A percentile compares a stretch with the other conserved stretches of the same genome.
Conservation (phyloP, 2,888 invertebrate species). For the Cantharis rufa region DNA sequence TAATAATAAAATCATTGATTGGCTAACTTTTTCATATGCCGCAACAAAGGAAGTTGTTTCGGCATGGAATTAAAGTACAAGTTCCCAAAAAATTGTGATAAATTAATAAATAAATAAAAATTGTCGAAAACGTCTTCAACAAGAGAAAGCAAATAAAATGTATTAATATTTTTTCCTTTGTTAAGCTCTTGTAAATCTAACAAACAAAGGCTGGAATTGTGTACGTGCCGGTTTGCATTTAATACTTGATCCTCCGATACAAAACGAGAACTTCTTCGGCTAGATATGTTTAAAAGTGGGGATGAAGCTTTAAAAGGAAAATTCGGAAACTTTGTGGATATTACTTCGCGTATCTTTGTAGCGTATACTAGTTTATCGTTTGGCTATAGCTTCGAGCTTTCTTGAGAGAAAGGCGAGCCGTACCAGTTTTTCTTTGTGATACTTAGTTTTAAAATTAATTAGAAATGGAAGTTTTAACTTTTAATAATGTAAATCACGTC, state of each 20-base stretch:
- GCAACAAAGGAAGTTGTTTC: not conserved
- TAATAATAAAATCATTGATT: not conserved
- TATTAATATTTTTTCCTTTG: not conserved
- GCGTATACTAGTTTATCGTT: not conserved
- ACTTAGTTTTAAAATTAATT: conserved; percentile 40
- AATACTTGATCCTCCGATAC: conserved; percentile 8
- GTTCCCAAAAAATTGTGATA: not conserved
- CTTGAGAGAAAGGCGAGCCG: conserved; percentile 39
- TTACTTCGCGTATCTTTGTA: conserved; percentile 8
- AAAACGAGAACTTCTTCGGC: conserved; percentile 15
- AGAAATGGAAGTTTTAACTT: conserved; percentile 49
- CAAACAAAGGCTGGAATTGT: conserved; percentile 20
- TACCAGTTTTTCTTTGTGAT: conserved; percentile 43
- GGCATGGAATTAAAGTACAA: not conserved
- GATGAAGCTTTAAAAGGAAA: conserved; percentile 16
- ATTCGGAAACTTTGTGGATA: conserved; percentile 3
- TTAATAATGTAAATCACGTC: conserved; percentile 48
- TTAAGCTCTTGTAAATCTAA: conserved; percentile 11
- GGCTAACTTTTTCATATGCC: not conserved
- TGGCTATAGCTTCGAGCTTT: conserved; percentile 35
- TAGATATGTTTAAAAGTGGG: conserved; percentile 1
- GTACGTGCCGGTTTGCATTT: conserved; percentile 21
- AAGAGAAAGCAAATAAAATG: not conserved
- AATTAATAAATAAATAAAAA: not conserved
- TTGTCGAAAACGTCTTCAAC: not conserved